These are phyloP conservation scores for Scolopax rusticola DNA, from an alignment of 2,797 vertebrate species.

Conservation along the genomic window DNA sequence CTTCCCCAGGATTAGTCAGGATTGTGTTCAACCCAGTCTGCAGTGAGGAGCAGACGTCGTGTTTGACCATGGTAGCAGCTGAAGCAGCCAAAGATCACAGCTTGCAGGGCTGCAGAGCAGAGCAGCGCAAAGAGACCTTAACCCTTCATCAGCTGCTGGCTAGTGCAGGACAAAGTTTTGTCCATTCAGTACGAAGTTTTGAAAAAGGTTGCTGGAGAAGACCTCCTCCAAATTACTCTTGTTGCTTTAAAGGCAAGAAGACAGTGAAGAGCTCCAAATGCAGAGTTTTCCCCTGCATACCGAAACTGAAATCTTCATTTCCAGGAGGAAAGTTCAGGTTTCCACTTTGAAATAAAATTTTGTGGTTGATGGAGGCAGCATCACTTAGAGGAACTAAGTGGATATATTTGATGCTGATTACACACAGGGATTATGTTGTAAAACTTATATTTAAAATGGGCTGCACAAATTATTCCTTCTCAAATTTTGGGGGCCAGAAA, in stretches of 20 bases:
- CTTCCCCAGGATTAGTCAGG: neutral
- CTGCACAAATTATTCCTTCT: neutral
- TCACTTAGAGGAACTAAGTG: neutral
- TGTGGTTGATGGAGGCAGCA: neutral
- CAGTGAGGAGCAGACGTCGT: neutral
- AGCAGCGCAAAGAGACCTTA: neutral
- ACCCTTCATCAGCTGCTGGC: neutral
- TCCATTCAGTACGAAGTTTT: neutral
- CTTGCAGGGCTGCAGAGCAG: neutral
- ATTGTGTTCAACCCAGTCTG: neutral
- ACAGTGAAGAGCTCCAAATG: neutral
- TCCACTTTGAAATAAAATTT: neutral
- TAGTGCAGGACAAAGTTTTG: neutral
- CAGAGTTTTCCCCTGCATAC: neutral
- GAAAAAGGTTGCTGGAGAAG: neutral
- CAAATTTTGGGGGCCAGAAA: neutral
- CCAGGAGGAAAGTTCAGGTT: neutral
- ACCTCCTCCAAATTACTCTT: neutral
- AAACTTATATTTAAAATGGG: neutral
- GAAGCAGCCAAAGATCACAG: conserved; percentile 20
- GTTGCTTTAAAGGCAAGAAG: neutral
- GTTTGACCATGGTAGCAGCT: neutral
- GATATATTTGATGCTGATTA: neutral
- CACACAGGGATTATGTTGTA: neutral
- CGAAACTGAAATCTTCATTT: neutral